These are phyloP conservation scores for Plotosus lineatus DNA, from an alignment of 2,113 vertebrate genomes.

Conservation along the genomic window DNA sequence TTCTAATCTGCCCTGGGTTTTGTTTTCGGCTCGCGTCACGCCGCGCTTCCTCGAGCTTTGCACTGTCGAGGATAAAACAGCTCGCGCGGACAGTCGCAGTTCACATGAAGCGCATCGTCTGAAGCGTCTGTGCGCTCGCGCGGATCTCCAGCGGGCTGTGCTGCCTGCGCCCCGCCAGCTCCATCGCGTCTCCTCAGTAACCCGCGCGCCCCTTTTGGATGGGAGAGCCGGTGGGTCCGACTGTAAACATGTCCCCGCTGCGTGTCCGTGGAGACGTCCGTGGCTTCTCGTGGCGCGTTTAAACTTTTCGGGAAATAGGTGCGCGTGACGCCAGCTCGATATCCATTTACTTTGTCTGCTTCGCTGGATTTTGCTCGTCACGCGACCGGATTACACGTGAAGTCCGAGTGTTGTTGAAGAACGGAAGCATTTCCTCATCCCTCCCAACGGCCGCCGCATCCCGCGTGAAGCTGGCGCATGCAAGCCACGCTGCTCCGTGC, in stretches of 20 bases:
- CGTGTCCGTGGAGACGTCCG: conserved; percentile 46
- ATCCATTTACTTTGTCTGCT: conserved; percentile 60
- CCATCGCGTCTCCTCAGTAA: conserved; percentile 41
- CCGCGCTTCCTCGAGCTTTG: conserved; percentile 11
- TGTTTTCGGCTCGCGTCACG: conserved; percentile 22
- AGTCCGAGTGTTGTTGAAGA: conserved; percentile 17
- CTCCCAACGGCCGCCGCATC: not conserved
- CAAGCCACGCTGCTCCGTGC: conserved; percentile 70
- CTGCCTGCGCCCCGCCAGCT: conserved; percentile 10
- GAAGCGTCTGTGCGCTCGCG: not conserved
- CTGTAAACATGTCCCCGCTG: conserved; percentile 47
- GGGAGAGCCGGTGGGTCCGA: conserved; percentile 29
- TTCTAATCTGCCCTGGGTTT: conserved; percentile 7
- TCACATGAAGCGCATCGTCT: not conserved
- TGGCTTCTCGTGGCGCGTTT: not conserved
- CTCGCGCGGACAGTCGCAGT: not conserved
- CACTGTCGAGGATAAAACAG: conserved; percentile 16
- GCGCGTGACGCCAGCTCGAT: conserved; percentile 1
- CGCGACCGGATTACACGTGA: conserved; percentile 39
- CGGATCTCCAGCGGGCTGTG: not conserved
- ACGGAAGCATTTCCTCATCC: not conserved
- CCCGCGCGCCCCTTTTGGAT: conserved; percentile 15
- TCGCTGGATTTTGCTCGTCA: conserved; percentile 51
- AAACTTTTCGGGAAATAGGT: conserved; percentile 10
- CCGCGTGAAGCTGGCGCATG: conserved; percentile 68